phyloP scores from a whole-genome alignment of 2,888 invertebrate species.

The Tridacna gigas region DNA sequence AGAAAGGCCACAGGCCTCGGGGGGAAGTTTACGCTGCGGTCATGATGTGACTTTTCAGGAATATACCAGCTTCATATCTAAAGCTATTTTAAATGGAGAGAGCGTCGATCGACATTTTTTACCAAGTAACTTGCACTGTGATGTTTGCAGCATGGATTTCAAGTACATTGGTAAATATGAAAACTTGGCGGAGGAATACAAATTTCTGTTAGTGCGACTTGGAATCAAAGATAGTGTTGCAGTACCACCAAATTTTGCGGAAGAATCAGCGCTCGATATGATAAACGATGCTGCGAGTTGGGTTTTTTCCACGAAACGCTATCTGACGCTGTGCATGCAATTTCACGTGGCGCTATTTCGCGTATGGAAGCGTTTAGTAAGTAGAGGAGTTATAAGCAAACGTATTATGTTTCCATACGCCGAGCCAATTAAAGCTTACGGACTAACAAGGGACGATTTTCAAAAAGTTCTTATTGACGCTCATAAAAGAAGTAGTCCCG shows the following conservation, averaged over 20 bases:
- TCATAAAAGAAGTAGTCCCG: slow-evolving; percentile 16
- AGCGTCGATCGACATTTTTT: slow-evolving; percentile 64
- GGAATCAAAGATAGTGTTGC: slow-evolving; percentile 24
- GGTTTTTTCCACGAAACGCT: slow-evolving; percentile 27
- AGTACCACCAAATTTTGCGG: background rate
- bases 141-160: slow-evolving; percentile 62
- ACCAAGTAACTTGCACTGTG: slow-evolving; percentile 66
- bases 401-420: slow-evolving; percentile 53
- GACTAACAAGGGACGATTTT: slow-evolving; percentile 40
- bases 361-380: slow-evolving; percentile 62
- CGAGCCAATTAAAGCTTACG: slow-evolving; percentile 18
- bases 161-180: slow-evolving; percentile 70
- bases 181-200: slow-evolving; percentile 60
- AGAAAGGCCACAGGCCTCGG: slow-evolving; percentile 34
- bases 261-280: slow-evolving; percentile 17
- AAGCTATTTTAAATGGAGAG: slow-evolving; percentile 32
- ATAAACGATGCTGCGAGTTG: slow-evolving; percentile 16
- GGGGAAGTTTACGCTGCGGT: slow-evolving; percentile 55
- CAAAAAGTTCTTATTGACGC: slow-evolving; percentile 31
- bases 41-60: slow-evolving; percentile 66
- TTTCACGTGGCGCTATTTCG: slow-evolving; percentile 51
- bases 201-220: slow-evolving; percentile 45
- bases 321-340: slow-evolving; percentile 38
- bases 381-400: slow-evolving; percentile 61
- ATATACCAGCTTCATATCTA: slow-evolving; percentile 58